A percentile compares a stretch with the other conserved stretches of the same genome.
Evolutionary conservation across 92 coral and sea anemone species (phyloP).

Genomic region (Epizoanthus fatuus): DNA sequence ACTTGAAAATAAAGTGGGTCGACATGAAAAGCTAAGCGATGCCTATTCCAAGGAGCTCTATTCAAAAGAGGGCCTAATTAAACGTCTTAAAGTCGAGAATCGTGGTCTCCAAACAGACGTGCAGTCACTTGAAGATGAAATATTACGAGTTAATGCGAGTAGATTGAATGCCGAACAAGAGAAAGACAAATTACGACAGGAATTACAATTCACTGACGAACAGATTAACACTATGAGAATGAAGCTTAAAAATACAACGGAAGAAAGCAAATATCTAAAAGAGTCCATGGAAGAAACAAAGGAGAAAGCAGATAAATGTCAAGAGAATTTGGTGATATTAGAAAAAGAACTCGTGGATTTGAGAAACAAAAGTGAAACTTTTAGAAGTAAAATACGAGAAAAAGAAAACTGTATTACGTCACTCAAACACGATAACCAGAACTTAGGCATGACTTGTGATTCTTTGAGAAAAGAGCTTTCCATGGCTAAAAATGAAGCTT

Average conservation of each 20-base stretch:
- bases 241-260: constrained; percentile 64
- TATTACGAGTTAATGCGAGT: constrained; percentile 80
- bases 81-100: constrained; percentile 89
- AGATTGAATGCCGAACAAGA: constrained; percentile 85
- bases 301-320: constrained; percentile 58
- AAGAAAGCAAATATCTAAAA: constrained; percentile 68
- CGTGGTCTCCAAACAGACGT: constrained; percentile 85
- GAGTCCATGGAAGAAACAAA: constrained; percentile 57
- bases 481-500: constrained; percentile 73
- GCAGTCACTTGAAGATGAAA: constrained; percentile 84
- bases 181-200: constrained; percentile 73
- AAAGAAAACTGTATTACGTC: constrained; percentile 75
- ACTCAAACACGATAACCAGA: constrained; percentile 69
- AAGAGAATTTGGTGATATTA: constrained; percentile 49
- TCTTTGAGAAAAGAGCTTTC: constrained; percentile 75
- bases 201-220: constrained; percentile 77
- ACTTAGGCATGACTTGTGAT: constrained; percentile 62
- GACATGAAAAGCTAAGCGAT: constrained; percentile 81
- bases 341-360: constrained; percentile 77
- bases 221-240: constrained; percentile 70
- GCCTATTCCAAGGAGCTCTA: constrained; percentile 88
- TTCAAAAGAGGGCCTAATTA: constrained; percentile 87
- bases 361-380: constrained; percentile 75
- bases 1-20: constrained; percentile 80
- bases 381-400: constrained; percentile 78